A percentile compares a stretch with the other conserved stretches of the same genome.
These are phyloP conservation scores for Mycetomoellerius zeteki DNA, from an alignment of 1,140 invertebrate genomes.

Conservation along the genomic window DNA sequence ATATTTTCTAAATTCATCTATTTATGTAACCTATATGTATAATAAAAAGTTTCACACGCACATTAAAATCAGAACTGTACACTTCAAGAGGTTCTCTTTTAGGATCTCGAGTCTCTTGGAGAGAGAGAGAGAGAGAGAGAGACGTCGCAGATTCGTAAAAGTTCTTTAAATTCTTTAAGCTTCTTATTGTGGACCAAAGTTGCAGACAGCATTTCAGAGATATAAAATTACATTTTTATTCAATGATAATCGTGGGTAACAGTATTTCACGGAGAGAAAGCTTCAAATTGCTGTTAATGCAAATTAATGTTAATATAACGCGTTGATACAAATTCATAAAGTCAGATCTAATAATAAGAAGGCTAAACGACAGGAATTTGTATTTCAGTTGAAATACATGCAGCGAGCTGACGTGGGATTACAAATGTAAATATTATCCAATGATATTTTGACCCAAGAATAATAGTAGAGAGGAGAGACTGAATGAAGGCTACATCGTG, in stretches of 20 bases:
- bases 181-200: not conserved
- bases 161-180: not conserved
- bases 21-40: too few relatives aligned
- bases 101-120: not conserved
- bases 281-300: conserved; percentile 9
- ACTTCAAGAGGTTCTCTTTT: too few relatives aligned
- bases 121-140: too few relatives aligned
- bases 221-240: conserved; percentile 15
- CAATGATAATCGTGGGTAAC: not conserved
- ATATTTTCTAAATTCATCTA: too few relatives aligned
- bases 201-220: not conserved
- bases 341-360: conserved; percentile 12
- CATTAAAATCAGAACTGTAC: too few relatives aligned
- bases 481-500: not conserved
- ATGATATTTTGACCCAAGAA: conserved; percentile 34
- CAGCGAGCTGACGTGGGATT: not conserved
- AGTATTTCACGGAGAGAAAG: not conserved
- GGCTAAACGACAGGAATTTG: not conserved
- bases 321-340: conserved; percentile 7
- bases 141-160: not conserved
- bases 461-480: not conserved
- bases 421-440: conserved; percentile 31
- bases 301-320: conserved; percentile 29
- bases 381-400: not conserved
- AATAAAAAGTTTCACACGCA: too few relatives aligned